Evolutionary conservation across 2,888 invertebrate species (phyloP), one percentile per base, ranked within the genome.

Genomic region (Elegia similella): DNA sequence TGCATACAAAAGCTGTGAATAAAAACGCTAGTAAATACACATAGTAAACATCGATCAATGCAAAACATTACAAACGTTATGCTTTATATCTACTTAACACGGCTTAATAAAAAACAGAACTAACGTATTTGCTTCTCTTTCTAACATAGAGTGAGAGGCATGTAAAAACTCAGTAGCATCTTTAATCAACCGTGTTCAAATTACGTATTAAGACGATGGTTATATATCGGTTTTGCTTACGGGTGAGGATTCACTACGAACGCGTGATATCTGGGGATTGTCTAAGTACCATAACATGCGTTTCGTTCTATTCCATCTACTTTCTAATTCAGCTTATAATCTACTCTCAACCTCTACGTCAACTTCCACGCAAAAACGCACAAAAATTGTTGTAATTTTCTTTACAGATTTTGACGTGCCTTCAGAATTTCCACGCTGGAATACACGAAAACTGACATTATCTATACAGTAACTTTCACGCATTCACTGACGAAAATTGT

Each of bases 1-100:
- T 86, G 85, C 83, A 73, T 74, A 79, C 70, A 82, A 78, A 78
- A 84, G 78, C 79, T 68, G 76, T 73, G 73, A 75, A 72, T 68
- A 61, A 62, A 67, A 67, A 68, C 64, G 65, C 66, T 70, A 66
- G 72, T 64, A 64, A 58, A 66, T 46, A 34, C 12, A 34, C 15
- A 61, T 53, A 64, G 55, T 63, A 59, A 71, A 76, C 72, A 73
- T 68, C 62, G 65, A 71, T 54, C 59, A 16, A 62, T 60, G 68
- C 63, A 62, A 60, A 60, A 56, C 42, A 59, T 57, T 59, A 52
- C 15, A 32, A 38, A 34, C 34, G 38, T 32, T 47, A 42, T n/a
- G 23, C n/a, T 47, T 47, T 48, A 48, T 15, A 48, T 48, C 48
- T 48, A 38, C 38, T 38, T 38, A 32, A 48, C 15, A 30, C 15